Evolutionary conservation across 2,797 vertebrate genomes (phyloP).

Genomic region (Cichlasoma orientale): DNA sequence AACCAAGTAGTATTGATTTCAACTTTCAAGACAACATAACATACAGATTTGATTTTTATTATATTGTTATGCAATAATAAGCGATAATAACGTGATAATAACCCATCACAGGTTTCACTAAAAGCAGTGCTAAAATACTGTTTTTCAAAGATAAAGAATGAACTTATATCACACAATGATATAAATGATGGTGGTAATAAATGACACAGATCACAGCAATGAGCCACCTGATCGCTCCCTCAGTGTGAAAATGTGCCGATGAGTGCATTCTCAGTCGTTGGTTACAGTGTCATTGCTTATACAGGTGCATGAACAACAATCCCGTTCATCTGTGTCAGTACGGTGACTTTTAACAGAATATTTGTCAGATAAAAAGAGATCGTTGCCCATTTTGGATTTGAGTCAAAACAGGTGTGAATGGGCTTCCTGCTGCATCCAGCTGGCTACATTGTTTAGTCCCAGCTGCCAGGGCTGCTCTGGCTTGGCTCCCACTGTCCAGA

Average conservation of each 20-base stretch:
- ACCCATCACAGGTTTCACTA: too few species aligned
- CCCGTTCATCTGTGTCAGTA: slow-evolving; percentile 23
- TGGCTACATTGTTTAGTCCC: slow-evolving; percentile 23
- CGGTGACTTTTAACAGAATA: slow-evolving; percentile 13
- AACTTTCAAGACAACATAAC: too few species aligned
- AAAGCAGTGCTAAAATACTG: neutral
- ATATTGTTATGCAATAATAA: too few species aligned
- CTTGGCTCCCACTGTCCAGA: slow-evolving; percentile 5
- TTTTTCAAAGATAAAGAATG: neutral
- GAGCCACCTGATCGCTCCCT: too few species aligned
- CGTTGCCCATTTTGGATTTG: slow-evolving; percentile 5
- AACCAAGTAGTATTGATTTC: too few species aligned
- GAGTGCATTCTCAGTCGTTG: neutral
- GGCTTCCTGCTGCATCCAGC: slow-evolving; percentile 41
- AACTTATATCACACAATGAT: too few species aligned
- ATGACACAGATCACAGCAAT: too few species aligned
- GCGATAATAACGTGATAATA: too few species aligned
- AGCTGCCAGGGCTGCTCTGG: neutral
- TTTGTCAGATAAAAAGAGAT: slow-evolving; percentile 15
- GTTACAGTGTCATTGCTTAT: slow-evolving; percentile 38
- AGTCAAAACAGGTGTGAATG: slow-evolving; percentile 31
- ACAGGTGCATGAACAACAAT: slow-evolving; percentile 38
- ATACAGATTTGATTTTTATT: too few species aligned
- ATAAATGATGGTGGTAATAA: too few species aligned
- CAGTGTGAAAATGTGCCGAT: too few species aligned